Evolutionary conservation across 2,888 invertebrate genomes (phyloP), one percentile per base, ranked within the genome.

Genomic region (Ochropleura leucogaster): DNA sequence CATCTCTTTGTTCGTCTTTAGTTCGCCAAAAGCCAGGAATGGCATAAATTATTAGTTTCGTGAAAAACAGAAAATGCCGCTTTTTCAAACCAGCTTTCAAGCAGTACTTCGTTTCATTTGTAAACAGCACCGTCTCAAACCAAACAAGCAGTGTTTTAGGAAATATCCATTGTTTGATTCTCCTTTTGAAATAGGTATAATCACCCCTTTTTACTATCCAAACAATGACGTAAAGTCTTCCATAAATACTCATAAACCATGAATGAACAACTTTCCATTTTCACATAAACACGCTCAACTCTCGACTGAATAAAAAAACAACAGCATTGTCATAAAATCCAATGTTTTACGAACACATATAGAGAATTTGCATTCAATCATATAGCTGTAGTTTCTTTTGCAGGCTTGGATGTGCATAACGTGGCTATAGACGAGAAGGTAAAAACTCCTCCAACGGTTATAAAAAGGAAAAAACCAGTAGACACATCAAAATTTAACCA

Each of bases 401-500:
- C 94, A 96, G 95, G 95, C 83, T 87, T 93, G 67, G 93, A 93
- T 82, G 84, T 88, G 82, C 90, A 90, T 84, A 91, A 89, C 81
- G 88, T 91, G 74, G 89, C 83, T 63, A 87, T 91, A 72, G 93
- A 93, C 78, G 93, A 93, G 57, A 93, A 91, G 82, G 74, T 92
- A 0, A 94, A 91, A 86, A 95, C 95, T 69, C 96, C 96, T 74
- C 95, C 95, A 18, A 95, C 95, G 18, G 96, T 96, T 0, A 92
- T 96, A 30, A 97, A 96, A 84, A 94, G 97, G 66, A 96, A 97
- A 82, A 96, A 96, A 84, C 96, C 96, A 86, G 94, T 96, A 62
- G 96, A 97, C 92, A 95, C 97, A 55, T 97, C 97, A 57, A 97
- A 97, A 92, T 97, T 97, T 91, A 97, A 97, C 90, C 97, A 98